phyloP scores from a whole-genome alignment of 2,113 vertebrate genomes.

The Hystrix brachyura region DNA sequence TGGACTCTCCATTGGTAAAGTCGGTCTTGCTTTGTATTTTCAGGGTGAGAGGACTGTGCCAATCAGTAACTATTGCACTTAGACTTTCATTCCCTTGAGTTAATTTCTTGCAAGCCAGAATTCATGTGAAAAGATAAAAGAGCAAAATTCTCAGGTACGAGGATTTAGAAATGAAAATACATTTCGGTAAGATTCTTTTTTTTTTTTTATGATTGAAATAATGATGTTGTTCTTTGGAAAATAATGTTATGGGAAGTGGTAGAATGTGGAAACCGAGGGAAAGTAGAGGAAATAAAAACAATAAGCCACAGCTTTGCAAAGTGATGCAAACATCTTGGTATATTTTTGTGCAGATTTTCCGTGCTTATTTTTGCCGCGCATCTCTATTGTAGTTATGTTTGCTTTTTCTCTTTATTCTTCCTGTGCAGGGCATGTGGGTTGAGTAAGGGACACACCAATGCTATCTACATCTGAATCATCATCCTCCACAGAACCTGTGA shows the following conservation, averaged over 20 bases:
- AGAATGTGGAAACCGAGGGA: background rate
- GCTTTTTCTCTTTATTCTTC: background rate
- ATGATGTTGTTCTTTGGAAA: slow-evolving; percentile 46
- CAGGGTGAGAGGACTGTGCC: background rate
- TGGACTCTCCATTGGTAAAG: background rate
- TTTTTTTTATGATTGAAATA: background rate
- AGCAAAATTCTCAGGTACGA: background rate
- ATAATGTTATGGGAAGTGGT: background rate
- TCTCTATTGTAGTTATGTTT: background rate
- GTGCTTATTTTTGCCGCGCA: background rate
- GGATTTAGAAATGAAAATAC: background rate
- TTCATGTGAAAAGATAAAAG: background rate
- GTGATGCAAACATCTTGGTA: background rate
- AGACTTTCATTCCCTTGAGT: slow-evolving; percentile 3
- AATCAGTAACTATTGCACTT: slow-evolving; percentile 33
- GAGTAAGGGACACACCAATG: background rate
- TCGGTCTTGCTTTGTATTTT: background rate
- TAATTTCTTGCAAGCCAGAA: slow-evolving; percentile 29
- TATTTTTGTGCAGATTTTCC: slow-evolving; percentile 13
- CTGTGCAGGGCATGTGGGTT: background rate
- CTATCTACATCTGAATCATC: too few relatives aligned
- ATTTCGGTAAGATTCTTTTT: background rate
- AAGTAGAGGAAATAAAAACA: background rate
- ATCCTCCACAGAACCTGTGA: background rate
- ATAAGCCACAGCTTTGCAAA: background rate